Evolutionary conservation across 1,140 invertebrate species (phyloP).

Genomic region (Penaeus indicus): DNA sequence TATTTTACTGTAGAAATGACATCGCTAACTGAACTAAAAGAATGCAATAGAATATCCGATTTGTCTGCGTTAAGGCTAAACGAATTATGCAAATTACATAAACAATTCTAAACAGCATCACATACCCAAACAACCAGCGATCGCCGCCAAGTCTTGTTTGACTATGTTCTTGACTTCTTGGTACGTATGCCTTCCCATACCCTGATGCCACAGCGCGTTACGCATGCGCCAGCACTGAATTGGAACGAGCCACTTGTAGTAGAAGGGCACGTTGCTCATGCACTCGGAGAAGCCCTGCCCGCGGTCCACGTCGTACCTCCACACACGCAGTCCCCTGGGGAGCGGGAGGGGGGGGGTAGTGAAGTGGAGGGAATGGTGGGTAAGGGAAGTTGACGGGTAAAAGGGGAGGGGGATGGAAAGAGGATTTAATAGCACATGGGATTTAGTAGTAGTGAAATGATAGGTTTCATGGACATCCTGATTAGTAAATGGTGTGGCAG

Average conservation of each 20-base stretch:
- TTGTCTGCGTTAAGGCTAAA: background rate
- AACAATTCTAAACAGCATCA: background rate
- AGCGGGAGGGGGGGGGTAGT: background rate
- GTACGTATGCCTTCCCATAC: constrained; percentile 45
- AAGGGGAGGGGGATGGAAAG: background rate
- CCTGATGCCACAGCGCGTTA: constrained; percentile 37
- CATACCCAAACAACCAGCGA: constrained; percentile 34
- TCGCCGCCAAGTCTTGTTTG: constrained; percentile 29
- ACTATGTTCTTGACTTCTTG: constrained; percentile 1
- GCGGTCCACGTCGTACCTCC: constrained; percentile 16
- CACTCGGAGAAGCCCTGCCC: background rate
- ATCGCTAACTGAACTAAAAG: no score
- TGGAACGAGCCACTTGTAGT: background rate
- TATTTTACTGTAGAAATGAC: no score
- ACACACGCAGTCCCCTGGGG: constrained; percentile 26
- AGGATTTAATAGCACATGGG: no score
- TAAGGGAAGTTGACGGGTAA: background rate
- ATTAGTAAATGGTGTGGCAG: no score
- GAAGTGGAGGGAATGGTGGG: no score
- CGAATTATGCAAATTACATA: background rate
- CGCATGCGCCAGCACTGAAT: background rate
- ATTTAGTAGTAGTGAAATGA: no score
- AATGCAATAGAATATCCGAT: no score
- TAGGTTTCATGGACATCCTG: no score
- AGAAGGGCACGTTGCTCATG: background rate